Evolutionary conservation across 2,113 vertebrate genomes (phyloP).

Genomic region (Falcunculus frontatus): DNA sequence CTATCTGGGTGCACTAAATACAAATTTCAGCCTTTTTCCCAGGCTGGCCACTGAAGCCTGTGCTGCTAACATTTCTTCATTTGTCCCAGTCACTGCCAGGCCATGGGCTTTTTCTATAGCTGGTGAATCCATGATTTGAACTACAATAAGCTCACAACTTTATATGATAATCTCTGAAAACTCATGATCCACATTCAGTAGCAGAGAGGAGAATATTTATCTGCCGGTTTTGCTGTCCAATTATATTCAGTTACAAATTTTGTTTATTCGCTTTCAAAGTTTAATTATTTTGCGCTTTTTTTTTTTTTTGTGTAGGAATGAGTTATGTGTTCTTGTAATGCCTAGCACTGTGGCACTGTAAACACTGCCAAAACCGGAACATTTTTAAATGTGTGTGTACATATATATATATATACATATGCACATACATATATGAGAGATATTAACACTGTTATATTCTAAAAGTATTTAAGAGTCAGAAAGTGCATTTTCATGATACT

Average conservation of each 20-base stretch:
- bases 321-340: neutral
- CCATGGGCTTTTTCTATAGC: neutral
- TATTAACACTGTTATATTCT: neutral
- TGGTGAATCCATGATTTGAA: neutral
- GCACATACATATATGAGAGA: neutral
- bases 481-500: neutral
- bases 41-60: neutral
- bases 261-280: neutral
- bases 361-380: neutral
- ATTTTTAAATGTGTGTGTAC: neutral
- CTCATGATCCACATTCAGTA: neutral
- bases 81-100: neutral
- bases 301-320: neutral
- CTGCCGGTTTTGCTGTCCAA: accelerated
- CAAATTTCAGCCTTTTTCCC: conserved; percentile 22
- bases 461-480: neutral
- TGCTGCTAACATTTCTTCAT: neutral
- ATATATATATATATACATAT: neutral
- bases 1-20: conserved; percentile 4
- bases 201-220: neutral
- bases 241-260: neutral
- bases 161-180: neutral
- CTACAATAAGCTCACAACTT: neutral
- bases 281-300: neutral
- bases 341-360: neutral